A percentile compares a stretch with the other conserved stretches of the same genome.
These are phyloP conservation scores for Eubucco bourcierii DNA, from an alignment of 2,113 vertebrate genomes.

Conservation along the genomic window DNA sequence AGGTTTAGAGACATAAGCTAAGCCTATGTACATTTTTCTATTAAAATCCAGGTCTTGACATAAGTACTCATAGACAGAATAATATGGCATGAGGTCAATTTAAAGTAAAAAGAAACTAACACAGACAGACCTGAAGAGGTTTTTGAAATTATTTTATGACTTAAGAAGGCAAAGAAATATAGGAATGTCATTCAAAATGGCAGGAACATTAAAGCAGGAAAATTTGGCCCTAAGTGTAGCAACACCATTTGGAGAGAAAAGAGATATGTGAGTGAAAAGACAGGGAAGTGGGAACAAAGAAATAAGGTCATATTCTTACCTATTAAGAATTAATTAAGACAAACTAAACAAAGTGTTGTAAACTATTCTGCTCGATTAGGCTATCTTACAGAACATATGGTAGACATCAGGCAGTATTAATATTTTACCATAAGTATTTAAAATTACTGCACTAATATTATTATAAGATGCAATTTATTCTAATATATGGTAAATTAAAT, in stretches of 20 bases:
- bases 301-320: neutral
- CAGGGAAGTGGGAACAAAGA: neutral
- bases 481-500: too few species aligned
- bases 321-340: neutral
- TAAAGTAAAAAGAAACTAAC: neutral
- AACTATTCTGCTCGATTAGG: neutral
- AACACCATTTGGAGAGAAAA: neutral
- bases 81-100: neutral
- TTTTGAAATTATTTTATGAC: neutral
- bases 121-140: neutral
- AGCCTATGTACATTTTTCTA: neutral
- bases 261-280: neutral
- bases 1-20: neutral
- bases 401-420: neutral
- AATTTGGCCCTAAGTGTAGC: neutral
- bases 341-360: neutral
- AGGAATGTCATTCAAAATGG: neutral
- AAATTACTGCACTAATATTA: neutral
- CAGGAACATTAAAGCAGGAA: neutral
- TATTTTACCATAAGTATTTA: neutral
- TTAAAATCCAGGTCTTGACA: neutral
- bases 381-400: neutral
- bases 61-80: neutral
- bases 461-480: neutral
- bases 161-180: neutral